Base-by-base conservation (phyloP, 2,113 vertebrate genomes). In the Chlamydotis undulata region DNA sequence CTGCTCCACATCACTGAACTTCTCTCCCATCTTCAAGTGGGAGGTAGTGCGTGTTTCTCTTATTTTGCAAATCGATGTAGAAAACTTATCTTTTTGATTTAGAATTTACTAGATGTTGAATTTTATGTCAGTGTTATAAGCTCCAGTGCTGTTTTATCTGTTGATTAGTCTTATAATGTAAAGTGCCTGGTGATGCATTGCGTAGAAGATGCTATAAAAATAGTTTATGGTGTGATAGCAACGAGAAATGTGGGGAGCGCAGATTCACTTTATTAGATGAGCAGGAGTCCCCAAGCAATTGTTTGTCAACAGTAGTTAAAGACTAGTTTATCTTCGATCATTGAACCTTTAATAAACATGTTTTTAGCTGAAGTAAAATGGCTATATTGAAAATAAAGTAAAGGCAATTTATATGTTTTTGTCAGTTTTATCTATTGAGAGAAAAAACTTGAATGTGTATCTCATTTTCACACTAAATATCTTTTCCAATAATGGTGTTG, bases 111-210 rank as follows among this genome's bases (percentile, higher is more conserved):
- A 37, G 67, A 63, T 82, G 82, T 76, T 96, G 92, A 57, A 61
- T 91, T 95, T 95, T 89, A 92, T 85, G 81, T 81, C 80, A 37
- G 56, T n/a, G 73, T 41, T 94, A 29, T 61, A 87, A 84, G 86
- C 76, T 95, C 69, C 52, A 79, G 79, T 71, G 74, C 57, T 93
- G 71, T 83, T 97, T 96, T 96, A 94, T 94, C 79, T 94, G 75
- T 87, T 95, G 96, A 96, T 97, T 96, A 96, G 71, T 96, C 87
- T 90, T 95, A 90, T 61, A 91, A 87, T 90, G 80, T 94, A 94
- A 89, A 96, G 81, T 91, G 83, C 86, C 76, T 71, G 37, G 47
- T 92, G 90, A 95, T 85, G 89, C 69, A 87, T 88, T 92, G 89
- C 78, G 26, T n/a, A 61, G 88, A 68, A 83, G 87, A 41, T 82